Base-by-base conservation (phyloP, 2,797 vertebrate species). In the Trachurus trachurus region DNA sequence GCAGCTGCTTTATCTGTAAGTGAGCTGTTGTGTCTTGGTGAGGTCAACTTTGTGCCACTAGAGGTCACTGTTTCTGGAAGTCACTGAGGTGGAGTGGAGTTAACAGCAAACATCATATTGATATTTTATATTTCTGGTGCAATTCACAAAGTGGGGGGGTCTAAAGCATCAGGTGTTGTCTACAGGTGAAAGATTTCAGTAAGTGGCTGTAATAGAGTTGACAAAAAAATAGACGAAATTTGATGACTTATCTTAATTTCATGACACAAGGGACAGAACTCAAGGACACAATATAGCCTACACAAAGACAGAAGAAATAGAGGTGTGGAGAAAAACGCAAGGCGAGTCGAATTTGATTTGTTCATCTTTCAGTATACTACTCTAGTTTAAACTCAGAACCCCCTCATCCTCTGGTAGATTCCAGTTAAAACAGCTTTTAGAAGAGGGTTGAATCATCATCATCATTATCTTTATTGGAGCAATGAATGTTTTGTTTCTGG, bases 241-340 rank as follows among this genome's bases (percentile, higher is more conserved):
- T 49, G 44, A 45, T 31, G 26, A 26, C 17, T 45, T 45, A 1
- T 13, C 13, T 45, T 45, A 1, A 17, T 42, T 42, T 42, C 2
- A n/a, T 17, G 39, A 19, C 26, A 59, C 52, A 29, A 1, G 42
- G 37, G 6, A 19, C 39, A 42, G 31, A 61, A 29, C 52, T 74
- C 62, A 67, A 69, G 68, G 50, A 73, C 64, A 29, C 64, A 8
- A 6, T 54, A n/a, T n/a, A n/a, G n/a, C n/a, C 64, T 22, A 61
- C 39, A 62, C 65, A 63, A 54, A 80, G 31, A 68, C 9, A 45
- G 12, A 64, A 39, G 9, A 53, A 44, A 65, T 21, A 53, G 1
- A 52, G 29, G 3, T 40, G 39, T 39, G 13, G 62, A 50, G 21
- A 52, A 15, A 76, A 54, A 64, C 31, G 40, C 0, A 11, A 7